Conservation (phyloP, 2,797 vertebrate species). For the Choloepus didactylus region DNA sequence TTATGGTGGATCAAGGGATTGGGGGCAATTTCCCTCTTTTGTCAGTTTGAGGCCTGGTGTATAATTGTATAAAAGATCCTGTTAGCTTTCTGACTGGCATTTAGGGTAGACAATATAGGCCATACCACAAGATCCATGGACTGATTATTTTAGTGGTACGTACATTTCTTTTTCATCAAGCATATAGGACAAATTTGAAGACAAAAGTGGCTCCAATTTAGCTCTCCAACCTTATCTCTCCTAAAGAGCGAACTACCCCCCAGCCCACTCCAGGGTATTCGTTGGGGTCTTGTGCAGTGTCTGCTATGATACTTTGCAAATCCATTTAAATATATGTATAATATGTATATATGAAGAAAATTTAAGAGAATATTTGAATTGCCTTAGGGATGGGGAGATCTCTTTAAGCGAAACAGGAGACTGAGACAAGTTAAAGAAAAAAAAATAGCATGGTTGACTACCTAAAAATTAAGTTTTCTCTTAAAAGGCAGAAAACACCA, state of each 20-base stretch:
- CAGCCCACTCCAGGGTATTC: background rate
- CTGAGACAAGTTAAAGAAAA: background rate
- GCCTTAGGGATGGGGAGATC: background rate
- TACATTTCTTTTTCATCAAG: slow-evolving; percentile 10
- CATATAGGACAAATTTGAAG: slow-evolving; percentile 9
- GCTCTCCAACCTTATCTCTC: background rate
- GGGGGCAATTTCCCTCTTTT: too few species aligned
- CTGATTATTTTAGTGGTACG: background rate
- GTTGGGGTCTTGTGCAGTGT: background rate
- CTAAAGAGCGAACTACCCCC: background rate
- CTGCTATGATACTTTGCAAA: slow-evolving; percentile 20
- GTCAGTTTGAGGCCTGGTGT: too few species aligned
- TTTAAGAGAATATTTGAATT: background rate
- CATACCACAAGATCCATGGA: too few species aligned
- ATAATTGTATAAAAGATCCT: too few species aligned
- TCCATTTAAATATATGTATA: background rate
- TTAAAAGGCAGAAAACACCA: background rate
- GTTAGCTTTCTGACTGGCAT: too few species aligned
- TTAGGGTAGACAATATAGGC: too few species aligned
- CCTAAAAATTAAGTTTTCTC: background rate
- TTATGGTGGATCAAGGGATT: too few species aligned
- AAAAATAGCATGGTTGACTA: background rate
- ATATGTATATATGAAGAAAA: slow-evolving; percentile 9
- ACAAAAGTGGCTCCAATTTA: background rate
- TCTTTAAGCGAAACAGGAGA: slow-evolving; percentile 25